Evolutionary conservation across 1,140 invertebrate species (phyloP).

Genomic region (Pantala flavescens): DNA sequence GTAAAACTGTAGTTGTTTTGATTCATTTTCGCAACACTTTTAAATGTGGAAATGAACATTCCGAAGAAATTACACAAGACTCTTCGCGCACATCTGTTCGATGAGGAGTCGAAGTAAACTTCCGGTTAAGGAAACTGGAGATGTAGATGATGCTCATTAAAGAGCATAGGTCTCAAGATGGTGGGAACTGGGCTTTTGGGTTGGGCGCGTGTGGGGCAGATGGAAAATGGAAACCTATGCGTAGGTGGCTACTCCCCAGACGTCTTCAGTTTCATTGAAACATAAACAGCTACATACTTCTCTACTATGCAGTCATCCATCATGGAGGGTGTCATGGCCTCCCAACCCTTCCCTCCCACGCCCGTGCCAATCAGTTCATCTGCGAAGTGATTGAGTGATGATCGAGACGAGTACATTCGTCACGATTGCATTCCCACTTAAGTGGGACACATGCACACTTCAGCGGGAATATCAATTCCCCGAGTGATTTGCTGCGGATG

Average conservation of each 20-base stretch:
- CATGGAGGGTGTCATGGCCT: background rate
- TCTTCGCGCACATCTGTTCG: too few relatives aligned
- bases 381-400: background rate
- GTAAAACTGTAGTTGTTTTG: too few relatives aligned
- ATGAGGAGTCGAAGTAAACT: too few relatives aligned
- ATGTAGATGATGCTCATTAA: too few relatives aligned
- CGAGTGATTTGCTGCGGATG: too few relatives aligned
- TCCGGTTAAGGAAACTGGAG: too few relatives aligned
- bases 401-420: background rate
- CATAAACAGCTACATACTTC: slow-evolving; percentile 9
- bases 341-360: background rate
- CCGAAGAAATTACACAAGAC: too few relatives aligned
- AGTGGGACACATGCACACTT: background rate
- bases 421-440: background rate
- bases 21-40: too few relatives aligned
- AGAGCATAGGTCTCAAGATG: too few relatives aligned
- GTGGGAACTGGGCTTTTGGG: too few relatives aligned
- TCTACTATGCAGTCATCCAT: slow-evolving; percentile 1
- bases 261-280: slow-evolving; percentile 9
- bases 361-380: background rate
- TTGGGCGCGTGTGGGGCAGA: background rate
- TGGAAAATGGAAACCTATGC: background rate
- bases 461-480: background rate
- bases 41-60: too few relatives aligned
- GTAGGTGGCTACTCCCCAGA: slow-evolving; percentile 2